Conservation (phyloP, 2,888 invertebrate species). For the Netelia inedita region DNA sequence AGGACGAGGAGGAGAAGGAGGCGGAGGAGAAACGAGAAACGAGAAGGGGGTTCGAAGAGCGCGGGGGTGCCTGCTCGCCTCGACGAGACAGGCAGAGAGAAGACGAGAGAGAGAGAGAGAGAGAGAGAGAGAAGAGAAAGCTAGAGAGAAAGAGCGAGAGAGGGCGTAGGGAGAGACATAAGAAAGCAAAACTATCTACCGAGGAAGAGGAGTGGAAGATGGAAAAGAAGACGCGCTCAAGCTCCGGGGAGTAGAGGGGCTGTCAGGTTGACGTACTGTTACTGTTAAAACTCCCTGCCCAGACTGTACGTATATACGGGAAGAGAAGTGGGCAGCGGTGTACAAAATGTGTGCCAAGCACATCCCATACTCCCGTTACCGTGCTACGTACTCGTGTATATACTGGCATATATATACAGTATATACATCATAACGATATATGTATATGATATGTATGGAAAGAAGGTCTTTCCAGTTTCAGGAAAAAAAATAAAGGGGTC, state of each 20-base stretch:
- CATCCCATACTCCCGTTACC: conserved; percentile 22
- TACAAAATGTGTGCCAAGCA: conserved; percentile 51
- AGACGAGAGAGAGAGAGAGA: not conserved
- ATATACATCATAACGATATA: conserved; percentile 8
- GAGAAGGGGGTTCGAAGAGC: conserved; percentile 18
- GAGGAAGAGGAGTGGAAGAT: conserved; percentile 76
- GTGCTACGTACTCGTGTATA: conserved; percentile 31
- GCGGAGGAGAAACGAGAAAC: not conserved
- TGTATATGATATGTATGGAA: not conserved
- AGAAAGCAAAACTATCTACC: conserved; percentile 63
- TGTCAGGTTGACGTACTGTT: conserved; percentile 83
- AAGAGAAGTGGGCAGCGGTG: conserved; percentile 72
- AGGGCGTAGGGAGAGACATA: conserved; percentile 75
- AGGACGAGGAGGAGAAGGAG: not conserved
- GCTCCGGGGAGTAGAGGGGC: conserved; percentile 72
- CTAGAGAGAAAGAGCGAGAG: conserved; percentile 74
- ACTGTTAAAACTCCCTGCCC: conserved; percentile 81
- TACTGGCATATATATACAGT: conserved; percentile 18
- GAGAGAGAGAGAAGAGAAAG: conserved; percentile 71
- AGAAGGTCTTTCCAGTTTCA: conserved; percentile 46
- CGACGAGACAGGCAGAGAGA: conserved; percentile 16
- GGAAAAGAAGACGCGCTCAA: conserved; percentile 65
- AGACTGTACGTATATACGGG: conserved; percentile 68
- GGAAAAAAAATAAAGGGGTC: conserved; percentile 25
- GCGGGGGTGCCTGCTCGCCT: conserved; percentile 31